Conservation (phyloP, 2,797 vertebrate genomes). For the Sylvia borin region DNA sequence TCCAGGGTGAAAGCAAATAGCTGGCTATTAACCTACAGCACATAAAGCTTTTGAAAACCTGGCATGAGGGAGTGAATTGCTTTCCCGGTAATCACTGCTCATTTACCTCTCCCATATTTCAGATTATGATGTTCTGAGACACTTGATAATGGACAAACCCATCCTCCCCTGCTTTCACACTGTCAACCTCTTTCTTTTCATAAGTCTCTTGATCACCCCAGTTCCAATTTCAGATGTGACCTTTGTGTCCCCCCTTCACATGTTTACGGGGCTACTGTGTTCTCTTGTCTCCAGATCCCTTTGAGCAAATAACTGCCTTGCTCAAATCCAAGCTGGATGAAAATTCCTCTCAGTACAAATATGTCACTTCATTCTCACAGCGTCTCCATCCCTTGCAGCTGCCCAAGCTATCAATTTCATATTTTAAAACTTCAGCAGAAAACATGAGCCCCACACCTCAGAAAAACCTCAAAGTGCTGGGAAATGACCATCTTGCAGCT, state of each 20-base stretch:
- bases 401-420: not conserved
- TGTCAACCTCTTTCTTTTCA: not conserved
- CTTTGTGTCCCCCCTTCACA: not conserved
- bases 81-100: slow-evolving; percentile 9
- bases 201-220: not conserved
- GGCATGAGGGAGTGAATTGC: slow-evolving; percentile 29
- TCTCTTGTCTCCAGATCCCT: not conserved
- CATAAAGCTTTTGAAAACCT: slow-evolving; percentile 46
- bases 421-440: not conserved
- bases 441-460: not conserved
- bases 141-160: not conserved
- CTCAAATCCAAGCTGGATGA: not conserved
- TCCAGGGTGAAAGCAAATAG: slow-evolving; percentile 18
- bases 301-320: not conserved
- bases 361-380: not conserved
- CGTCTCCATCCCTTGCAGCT: not conserved
- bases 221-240: accelerated
- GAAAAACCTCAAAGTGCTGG: not conserved
- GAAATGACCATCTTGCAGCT: not conserved
- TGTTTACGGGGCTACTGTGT: not conserved
- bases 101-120: slow-evolving; percentile 31
- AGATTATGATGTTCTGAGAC: not conserved
- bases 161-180: slow-evolving; percentile 2
- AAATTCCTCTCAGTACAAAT: not conserved
- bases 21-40: slow-evolving; percentile 1